A percentile compares a stretch with the other conserved stretches of the same genome.
phyloP scores from a whole-genome alignment of 2,888 invertebrate species.

The Lissocephala sabroskyi region DNA sequence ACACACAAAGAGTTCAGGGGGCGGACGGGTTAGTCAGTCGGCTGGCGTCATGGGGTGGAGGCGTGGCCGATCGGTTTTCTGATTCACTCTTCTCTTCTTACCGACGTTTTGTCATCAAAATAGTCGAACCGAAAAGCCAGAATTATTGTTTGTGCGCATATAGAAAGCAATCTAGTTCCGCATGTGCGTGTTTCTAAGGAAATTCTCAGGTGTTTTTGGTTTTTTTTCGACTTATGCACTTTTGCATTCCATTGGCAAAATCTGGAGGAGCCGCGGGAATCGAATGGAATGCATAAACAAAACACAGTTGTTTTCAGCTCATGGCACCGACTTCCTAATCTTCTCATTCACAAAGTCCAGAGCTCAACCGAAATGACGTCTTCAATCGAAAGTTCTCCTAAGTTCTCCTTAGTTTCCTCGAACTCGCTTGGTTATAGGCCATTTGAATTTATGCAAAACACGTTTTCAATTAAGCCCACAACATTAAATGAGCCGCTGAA shows the following conservation, averaged over 20 bases:
- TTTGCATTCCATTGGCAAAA: slow-evolving; percentile 34
- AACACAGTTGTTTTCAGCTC: slow-evolving; percentile 30
- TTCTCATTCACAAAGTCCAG: no score
- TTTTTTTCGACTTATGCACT: background rate
- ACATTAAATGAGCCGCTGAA: background rate
- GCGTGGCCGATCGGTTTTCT: slow-evolving; percentile 17
- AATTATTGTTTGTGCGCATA: no score
- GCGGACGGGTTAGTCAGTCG: background rate
- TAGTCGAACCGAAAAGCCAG: slow-evolving; percentile 18
- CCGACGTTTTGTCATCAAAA: background rate
- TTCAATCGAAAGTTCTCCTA: no score
- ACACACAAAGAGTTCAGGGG: slow-evolving; percentile 5
- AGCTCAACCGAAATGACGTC: no score
- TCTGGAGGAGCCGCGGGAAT: slow-evolving; percentile 30
- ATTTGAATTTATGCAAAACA: slow-evolving; percentile 4
- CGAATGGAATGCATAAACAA: slow-evolving; percentile 35
- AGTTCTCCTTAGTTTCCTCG: no score
- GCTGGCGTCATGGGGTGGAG: slow-evolving; percentile 4
- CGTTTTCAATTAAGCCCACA: slow-evolving; percentile 3
- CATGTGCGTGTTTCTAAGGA: no score
- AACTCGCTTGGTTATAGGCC: no score
- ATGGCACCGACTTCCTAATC: no score
- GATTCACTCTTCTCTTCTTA: slow-evolving; percentile 13
- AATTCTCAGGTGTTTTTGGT: slow-evolving; percentile 45
- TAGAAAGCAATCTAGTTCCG: no score